Conservation (phyloP, 2,797 vertebrate genomes). For the Triplophysa bombifrons region DNA sequence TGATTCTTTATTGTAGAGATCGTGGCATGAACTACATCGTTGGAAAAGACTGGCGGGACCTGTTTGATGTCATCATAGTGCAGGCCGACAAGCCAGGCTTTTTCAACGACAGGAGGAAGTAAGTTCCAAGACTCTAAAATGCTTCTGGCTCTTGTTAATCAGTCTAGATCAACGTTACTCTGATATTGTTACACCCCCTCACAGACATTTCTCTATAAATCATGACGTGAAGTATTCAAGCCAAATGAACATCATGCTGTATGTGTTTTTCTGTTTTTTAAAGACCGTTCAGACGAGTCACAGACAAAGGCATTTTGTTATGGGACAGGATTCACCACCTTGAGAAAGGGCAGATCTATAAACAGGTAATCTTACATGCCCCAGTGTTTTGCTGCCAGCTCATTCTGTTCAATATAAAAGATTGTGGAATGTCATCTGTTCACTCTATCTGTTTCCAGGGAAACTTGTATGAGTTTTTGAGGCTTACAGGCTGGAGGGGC, state of each 20-base stretch:
- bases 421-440: slow-evolving; percentile 22
- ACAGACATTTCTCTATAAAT: background rate
- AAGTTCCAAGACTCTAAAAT: slow-evolving; percentile 54
- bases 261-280: slow-evolving; percentile 7
- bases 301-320: slow-evolving; percentile 89
- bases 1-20: slow-evolving; percentile 74
- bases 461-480: slow-evolving; percentile 97
- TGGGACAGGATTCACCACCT: slow-evolving; percentile 96
- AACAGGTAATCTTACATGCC: slow-evolving; percentile 83
- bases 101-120: slow-evolving; percentile 97
- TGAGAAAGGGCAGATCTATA: slow-evolving; percentile 97
- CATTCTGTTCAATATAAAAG: background rate
- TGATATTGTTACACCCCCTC: no score
- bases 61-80: slow-evolving; percentile 96
- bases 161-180: no score
- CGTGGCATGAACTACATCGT: slow-evolving; percentile 96
- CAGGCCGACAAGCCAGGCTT: slow-evolving; percentile 97
- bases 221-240: background rate
- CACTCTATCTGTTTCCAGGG: slow-evolving; percentile 77
- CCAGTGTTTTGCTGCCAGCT: background rate
- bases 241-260: background rate
- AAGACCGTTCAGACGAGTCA: slow-evolving; percentile 95
- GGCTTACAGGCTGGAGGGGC: slow-evolving; percentile 97
- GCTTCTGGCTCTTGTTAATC: no score
- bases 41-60: slow-evolving; percentile 95